Conservation (phyloP, 2,113 vertebrate species). For the Pseudopipra pipra region DNA sequence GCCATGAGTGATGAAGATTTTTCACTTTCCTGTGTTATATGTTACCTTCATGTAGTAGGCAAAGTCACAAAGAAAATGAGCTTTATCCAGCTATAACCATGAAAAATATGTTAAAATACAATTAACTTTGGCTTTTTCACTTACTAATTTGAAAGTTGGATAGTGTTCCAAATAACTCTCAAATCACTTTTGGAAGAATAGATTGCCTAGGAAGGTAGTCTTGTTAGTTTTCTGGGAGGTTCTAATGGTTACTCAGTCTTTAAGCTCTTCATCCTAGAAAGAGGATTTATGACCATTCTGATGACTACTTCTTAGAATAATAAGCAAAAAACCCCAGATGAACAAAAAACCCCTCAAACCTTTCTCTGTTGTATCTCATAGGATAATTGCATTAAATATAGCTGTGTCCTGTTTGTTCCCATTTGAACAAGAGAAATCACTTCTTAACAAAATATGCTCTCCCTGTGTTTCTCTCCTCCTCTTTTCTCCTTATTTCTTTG, state of each 20-base stretch:
- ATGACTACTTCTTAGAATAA: neutral
- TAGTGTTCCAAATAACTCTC: neutral
- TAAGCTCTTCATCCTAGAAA: neutral
- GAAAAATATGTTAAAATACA: neutral
- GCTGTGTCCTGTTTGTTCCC: neutral
- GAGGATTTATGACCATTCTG: neutral
- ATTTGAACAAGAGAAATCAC: neutral
- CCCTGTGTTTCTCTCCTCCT: neutral
- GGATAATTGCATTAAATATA: neutral
- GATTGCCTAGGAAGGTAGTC: neutral
- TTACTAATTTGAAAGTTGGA: neutral
- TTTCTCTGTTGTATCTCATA: neutral
- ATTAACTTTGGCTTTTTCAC: neutral
- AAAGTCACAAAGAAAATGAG: neutral
- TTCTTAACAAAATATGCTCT: neutral
- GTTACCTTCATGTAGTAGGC: neutral
- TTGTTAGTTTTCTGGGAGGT: neutral
- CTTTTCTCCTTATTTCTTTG: neutral
- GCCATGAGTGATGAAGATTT: neutral
- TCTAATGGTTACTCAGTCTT: neutral
- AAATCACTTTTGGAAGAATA: neutral
- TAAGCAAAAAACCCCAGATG: accelerated
- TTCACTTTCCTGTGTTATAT: neutral
- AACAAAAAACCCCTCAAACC: neutral
- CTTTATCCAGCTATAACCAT: neutral